A percentile compares a stretch with the other conserved stretches of the same genome.
Evolutionary conservation across 2,888 invertebrate genomes (phyloP).

Genomic region (Neocrepidodera transversa): DNA sequence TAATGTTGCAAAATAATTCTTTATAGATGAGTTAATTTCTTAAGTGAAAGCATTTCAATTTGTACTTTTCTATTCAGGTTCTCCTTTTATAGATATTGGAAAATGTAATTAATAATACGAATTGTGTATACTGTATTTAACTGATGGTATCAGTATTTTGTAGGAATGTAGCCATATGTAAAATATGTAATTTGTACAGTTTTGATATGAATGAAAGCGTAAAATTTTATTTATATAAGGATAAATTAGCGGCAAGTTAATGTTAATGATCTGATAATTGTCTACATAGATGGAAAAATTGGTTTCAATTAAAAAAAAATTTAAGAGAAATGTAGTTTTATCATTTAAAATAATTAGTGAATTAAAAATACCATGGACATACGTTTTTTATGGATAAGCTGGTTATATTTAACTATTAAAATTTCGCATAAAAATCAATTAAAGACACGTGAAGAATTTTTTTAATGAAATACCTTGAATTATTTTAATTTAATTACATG

Average conservation of each 20-base stretch:
- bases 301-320: too few species aligned
- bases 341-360: too few species aligned
- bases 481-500: too few species aligned
- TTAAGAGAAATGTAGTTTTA: too few species aligned
- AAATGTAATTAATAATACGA: not conserved
- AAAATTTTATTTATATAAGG: constrained; percentile 5
- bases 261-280: constrained; percentile 1
- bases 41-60: constrained; percentile 4
- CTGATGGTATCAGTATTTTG: not conserved
- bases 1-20: not conserved
- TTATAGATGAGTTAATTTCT: not conserved
- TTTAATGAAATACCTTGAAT: too few species aligned
- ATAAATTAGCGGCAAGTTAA: not conserved
- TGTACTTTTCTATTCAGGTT: not conserved
- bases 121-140: not conserved
- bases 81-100: not conserved
- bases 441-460: too few species aligned
- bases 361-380: too few species aligned
- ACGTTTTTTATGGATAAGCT: too few species aligned
- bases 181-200: constrained; percentile 4
- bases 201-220: constrained; percentile 8
- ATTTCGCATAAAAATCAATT: too few species aligned
- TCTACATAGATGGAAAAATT: not conserved
- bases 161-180: not conserved
- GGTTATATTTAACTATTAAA: too few species aligned